Evolutionary conservation across 37 sponge, comb jelly and placozoan genomes (phyloP), one percentile per base, ranked within the genome.

Genomic region (Ianthella basta): DNA sequence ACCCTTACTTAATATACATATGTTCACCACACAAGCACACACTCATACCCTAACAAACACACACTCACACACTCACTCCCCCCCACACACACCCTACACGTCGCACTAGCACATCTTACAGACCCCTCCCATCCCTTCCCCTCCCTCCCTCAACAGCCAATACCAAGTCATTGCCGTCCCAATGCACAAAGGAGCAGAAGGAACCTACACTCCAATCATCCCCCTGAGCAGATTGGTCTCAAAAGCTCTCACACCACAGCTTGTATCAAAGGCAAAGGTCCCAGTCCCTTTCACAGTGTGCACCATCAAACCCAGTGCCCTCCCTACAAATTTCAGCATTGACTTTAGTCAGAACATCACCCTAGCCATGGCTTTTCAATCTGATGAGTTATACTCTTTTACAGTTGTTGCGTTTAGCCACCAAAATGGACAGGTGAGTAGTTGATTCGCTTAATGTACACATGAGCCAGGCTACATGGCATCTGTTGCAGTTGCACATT

Each of bases 101-200:
- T 20, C 59, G 18, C 18, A 57, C 18, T 57, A 20, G 53, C 59
- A 56, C 23, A 82, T 90, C 39, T 67, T 72, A 87, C 80, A 66
- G 59, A 8, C 50, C 50, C 8, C 21, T 20, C 37, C 0, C 41
- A 16, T 15, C 29, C 19, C 16, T 33, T 57, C 24, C 66, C 0
- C 50, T 1, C 61, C 30, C 39, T 33, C 12, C 55, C 32, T 68
- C 33, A 36, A 39, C 67, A 88, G 87, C 34, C 86, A 86, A 41
- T 92, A 89, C 44, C 63, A 57, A 40, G 57, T 88, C 59, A 50
- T 84, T 79, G 89, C 89, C 23, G 80, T 88, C 21, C 87, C 93
- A 80, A 72, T 88, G 30, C 21, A 39, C 32, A 80, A 44, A 60
- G 55, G 2, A 10, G 67, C 37, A 1, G 32, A 3, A n/a, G 60